These are phyloP conservation scores for Eurytoma californica DNA, from an alignment of 2,888 invertebrate species.

Conservation along the genomic window DNA sequence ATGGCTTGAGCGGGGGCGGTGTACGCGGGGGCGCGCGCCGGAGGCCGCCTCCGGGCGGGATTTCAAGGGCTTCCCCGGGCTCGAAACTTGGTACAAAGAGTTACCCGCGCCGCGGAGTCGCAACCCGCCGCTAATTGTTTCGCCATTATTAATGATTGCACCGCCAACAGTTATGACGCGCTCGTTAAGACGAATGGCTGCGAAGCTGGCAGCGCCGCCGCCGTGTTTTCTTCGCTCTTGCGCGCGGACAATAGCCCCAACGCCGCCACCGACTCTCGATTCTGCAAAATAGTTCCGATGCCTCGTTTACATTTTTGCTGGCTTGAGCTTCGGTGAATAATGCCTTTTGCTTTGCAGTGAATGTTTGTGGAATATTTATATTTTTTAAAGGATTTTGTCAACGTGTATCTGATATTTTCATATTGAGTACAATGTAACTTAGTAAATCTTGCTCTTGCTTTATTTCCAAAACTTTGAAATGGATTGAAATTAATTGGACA, in stretches of 20 bases:
- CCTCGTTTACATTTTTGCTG: background rate
- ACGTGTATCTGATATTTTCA: too few species aligned
- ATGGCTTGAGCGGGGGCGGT: background rate
- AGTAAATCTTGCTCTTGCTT: too few species aligned
- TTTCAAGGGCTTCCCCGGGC: slow-evolving; percentile 61
- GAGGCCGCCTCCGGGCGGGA: slow-evolving; percentile 38
- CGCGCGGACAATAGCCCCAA: background rate
- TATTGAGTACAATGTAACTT: too few species aligned
- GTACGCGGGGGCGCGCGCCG: background rate
- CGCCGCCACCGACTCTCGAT: background rate
- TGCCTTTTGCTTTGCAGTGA: too few species aligned
- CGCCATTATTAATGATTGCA: slow-evolving; percentile 64
- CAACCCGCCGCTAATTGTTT: slow-evolving; percentile 57
- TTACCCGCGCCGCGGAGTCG: slow-evolving; percentile 59
- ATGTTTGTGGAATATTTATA: too few species aligned
- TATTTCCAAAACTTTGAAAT: too few species aligned
- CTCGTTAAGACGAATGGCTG: slow-evolving; percentile 27
- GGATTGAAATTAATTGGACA: too few species aligned
- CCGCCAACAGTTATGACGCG: slow-evolving; percentile 19
- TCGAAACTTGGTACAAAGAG: slow-evolving; percentile 67
- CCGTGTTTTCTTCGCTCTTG: too few species aligned
- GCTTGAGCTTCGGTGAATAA: too few species aligned
- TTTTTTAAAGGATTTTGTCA: too few species aligned
- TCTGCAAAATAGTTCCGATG: slow-evolving; percentile 1
- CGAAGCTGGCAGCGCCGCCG: background rate